Conservation (phyloP, 1,140 invertebrate species). For the Uloborus diversus region DNA sequence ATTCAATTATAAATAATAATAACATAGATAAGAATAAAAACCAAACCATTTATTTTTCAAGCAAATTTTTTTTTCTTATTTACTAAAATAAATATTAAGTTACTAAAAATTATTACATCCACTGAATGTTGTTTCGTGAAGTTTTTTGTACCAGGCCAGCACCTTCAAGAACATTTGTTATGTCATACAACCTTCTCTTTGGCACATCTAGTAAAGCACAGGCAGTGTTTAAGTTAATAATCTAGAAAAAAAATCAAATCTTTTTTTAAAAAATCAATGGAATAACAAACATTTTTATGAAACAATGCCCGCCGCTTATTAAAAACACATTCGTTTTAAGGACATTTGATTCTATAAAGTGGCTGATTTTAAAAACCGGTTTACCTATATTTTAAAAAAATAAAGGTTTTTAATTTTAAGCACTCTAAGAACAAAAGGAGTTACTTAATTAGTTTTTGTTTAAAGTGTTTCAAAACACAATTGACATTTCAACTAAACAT, state of each 20-base stretch:
- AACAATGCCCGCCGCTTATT: not conserved
- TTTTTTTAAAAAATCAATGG: not conserved
- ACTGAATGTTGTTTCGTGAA: constrained; percentile 96
- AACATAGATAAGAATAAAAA: no score
- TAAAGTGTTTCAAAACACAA: no score
- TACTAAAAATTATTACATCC: constrained; percentile 76
- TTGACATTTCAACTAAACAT: no score
- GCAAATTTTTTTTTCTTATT: no score
- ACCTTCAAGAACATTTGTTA: constrained; percentile 99
- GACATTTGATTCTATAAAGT: no score
- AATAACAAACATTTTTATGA: not conserved
- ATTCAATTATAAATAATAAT: no score
- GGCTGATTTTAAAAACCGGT: not conserved
- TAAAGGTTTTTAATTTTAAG: not conserved
- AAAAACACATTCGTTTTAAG: no score
- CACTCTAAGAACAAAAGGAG: not conserved
- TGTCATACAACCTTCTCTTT: constrained; percentile 98
- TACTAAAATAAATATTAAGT: no score
- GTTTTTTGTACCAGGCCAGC: constrained; percentile 98
- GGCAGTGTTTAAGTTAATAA: constrained; percentile 86
- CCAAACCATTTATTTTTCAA: no score
- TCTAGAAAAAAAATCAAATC: constrained; percentile 43
- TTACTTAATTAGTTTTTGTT: not conserved
- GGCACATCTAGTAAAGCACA: constrained; percentile 94
- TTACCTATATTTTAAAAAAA: not conserved